These are phyloP conservation scores for Strongylocentrotus purpuratus DNA, from an alignment of 35 echinoderm and acorn worm genomes.

Conservation along the genomic window DNA sequence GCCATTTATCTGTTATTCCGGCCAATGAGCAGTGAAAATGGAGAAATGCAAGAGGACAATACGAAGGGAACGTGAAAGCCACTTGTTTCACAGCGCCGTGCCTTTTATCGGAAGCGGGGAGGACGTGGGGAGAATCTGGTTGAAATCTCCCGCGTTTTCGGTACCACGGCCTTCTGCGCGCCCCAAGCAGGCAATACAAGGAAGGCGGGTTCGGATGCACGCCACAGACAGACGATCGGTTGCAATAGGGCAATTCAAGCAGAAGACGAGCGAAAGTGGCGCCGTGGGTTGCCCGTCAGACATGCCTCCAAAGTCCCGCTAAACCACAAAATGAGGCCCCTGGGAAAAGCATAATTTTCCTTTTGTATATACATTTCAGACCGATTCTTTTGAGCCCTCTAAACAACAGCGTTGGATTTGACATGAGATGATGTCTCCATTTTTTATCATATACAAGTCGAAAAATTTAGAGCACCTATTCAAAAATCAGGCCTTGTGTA, in stretches of 20 bases:
- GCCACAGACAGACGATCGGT: conserved; percentile 25
- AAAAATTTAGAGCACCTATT: neutral
- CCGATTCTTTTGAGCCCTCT: neutral
- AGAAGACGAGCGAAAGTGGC: conserved; percentile 40
- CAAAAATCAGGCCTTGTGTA: neutral
- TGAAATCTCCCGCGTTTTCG: neutral
- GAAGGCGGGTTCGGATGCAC: neutral
- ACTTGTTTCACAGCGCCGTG: conserved; percentile 33
- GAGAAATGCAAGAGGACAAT: conserved; percentile 22
- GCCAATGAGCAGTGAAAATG: conserved; percentile 26
- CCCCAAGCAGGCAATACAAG: neutral
- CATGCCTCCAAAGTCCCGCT: conserved; percentile 46
- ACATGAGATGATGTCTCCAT: neutral
- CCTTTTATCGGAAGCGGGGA: neutral
- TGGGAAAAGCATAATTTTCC: conserved; percentile 1
- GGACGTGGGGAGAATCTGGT: neutral
- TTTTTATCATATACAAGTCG: neutral
- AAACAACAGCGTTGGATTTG: neutral
- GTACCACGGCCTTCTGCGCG: neutral
- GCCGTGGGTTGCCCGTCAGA: conserved; percentile 23
- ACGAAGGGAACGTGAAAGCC: neutral
- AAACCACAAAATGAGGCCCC: conserved; percentile 50
- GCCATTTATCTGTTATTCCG: conserved; percentile 51
- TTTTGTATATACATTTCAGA: neutral
- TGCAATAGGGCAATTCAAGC: conserved; percentile 18